Evolutionary conservation across 2,888 invertebrate species (phyloP).

Genomic region (Cheilosia vulpina): DNA sequence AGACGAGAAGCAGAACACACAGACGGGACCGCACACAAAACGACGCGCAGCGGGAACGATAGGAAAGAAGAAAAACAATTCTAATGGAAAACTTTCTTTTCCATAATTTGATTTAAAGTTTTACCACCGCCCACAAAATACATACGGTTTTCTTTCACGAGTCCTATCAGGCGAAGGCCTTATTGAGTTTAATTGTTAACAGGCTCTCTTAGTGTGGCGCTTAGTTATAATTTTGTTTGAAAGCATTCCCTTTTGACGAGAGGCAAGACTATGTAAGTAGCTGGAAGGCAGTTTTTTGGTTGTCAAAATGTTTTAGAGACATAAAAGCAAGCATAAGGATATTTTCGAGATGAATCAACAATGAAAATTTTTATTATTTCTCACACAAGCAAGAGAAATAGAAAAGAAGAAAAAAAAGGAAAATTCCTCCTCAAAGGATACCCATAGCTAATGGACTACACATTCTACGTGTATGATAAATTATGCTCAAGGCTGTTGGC

Average conservation of each 20-base stretch:
- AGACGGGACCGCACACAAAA: conserved; percentile 31
- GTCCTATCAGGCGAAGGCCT: conserved; percentile 11
- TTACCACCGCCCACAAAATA: conserved; percentile 10
- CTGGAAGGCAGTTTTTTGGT: conserved; percentile 23
- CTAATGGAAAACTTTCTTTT: conserved; percentile 72
- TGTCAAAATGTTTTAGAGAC: conserved; percentile 35
- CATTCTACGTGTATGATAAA: conserved; percentile 58
- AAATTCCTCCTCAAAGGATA: conserved; percentile 47
- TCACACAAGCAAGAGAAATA: conserved; percentile 11
- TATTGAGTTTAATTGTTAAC: conserved; percentile 66
- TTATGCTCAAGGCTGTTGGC: conserved; percentile 64
- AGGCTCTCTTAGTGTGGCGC: conserved; percentile 47
- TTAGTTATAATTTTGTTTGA: conserved; percentile 47
- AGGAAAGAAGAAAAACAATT: conserved; percentile 50
- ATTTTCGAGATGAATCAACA: conserved; percentile 39
- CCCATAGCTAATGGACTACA: conserved; percentile 59
- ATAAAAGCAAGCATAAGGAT: conserved; percentile 21
- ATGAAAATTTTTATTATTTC: conserved; percentile 12
- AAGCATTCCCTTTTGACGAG: conserved; percentile 2
- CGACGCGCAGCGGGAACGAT: background rate
- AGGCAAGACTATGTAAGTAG: background rate
- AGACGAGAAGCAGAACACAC: background rate
- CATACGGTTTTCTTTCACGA: conserved; percentile 12
- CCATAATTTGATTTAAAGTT: conserved; percentile 75
- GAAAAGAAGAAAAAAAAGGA: conserved; percentile 29